A percentile compares a stretch with the other conserved stretches of the same genome.
These are phyloP conservation scores for Thereva unica DNA, from an alignment of 2,888 invertebrate species.

Conservation along the genomic window DNA sequence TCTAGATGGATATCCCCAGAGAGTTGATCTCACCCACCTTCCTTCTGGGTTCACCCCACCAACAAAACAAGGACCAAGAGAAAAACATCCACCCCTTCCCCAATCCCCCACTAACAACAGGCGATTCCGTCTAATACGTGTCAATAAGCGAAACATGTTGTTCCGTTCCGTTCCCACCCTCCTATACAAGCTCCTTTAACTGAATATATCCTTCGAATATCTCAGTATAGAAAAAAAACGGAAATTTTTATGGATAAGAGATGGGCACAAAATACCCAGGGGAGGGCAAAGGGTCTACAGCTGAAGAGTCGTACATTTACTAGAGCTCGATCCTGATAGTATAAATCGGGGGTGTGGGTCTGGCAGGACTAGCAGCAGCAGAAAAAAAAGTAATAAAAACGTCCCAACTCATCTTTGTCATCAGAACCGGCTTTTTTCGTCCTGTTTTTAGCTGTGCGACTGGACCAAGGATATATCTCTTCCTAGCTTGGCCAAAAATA, in stretches of 20 bases:
- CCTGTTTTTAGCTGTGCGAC: too few relatives aligned
- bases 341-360: constrained; percentile 8
- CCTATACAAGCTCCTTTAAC: constrained; percentile 7
- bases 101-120: not conserved
- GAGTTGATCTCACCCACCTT: not conserved
- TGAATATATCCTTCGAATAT: not conserved
- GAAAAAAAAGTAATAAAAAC: constrained; percentile 39
- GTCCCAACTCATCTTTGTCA: constrained; percentile 41
- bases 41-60: constrained; percentile 7
- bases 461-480: too few relatives aligned
- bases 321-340: not conserved
- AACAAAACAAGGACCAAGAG: constrained; percentile 40
- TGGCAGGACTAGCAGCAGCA: constrained; percentile 6
- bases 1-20: constrained; percentile 9
- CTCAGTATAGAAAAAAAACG: constrained; percentile 18
- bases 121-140: constrained; percentile 38
- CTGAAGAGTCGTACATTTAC: not conserved
- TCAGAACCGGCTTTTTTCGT: not conserved
- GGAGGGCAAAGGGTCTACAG: not conserved
- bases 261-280: constrained; percentile 26
- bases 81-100: constrained; percentile 35
- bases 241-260: constrained; percentile 26
- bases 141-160: constrained; percentile 41
- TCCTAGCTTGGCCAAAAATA: too few relatives aligned
- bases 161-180: constrained; percentile 14